Evolutionary conservation across 2,797 vertebrate genomes (phyloP).

Genomic region (Phataginus tetradactyla): DNA sequence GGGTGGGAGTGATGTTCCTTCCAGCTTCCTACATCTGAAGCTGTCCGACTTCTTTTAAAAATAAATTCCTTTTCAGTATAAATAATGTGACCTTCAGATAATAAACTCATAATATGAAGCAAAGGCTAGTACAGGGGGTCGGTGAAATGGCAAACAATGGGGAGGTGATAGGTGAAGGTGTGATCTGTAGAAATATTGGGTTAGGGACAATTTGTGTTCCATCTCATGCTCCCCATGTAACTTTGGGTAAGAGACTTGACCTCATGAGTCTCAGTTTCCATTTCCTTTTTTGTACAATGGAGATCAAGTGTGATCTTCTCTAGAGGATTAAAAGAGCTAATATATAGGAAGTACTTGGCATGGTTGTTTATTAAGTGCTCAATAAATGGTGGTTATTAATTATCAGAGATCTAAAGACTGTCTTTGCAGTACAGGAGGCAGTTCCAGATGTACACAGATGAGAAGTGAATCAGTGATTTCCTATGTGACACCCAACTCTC

Average conservation of each 20-base stretch:
- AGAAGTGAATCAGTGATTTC: background rate
- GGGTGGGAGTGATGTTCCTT: background rate
- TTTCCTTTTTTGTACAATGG: background rate
- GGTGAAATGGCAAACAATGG: background rate
- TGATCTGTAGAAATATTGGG: too few relatives aligned
- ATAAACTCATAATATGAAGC: background rate
- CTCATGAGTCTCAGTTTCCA: background rate
- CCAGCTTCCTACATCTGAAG: background rate
- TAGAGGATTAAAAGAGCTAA: background rate
- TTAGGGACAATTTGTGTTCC: fast-evolving
- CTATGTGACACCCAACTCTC: background rate
- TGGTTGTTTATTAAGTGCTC: background rate
- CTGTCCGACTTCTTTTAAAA: background rate
- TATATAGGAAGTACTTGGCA: background rate
- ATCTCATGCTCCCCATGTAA: fast-evolving
- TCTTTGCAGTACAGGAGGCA: background rate
- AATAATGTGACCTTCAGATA: background rate
- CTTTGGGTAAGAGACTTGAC: background rate
- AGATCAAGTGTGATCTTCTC: background rate
- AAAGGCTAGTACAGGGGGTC: too few relatives aligned
- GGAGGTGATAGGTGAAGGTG: background rate
- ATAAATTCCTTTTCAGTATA: background rate
- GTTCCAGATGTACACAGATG: background rate
- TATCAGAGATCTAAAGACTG: background rate
- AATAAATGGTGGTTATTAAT: background rate